Conservation (phyloP, 2,113 vertebrate genomes). For the Scophthalmus maximus region DNA sequence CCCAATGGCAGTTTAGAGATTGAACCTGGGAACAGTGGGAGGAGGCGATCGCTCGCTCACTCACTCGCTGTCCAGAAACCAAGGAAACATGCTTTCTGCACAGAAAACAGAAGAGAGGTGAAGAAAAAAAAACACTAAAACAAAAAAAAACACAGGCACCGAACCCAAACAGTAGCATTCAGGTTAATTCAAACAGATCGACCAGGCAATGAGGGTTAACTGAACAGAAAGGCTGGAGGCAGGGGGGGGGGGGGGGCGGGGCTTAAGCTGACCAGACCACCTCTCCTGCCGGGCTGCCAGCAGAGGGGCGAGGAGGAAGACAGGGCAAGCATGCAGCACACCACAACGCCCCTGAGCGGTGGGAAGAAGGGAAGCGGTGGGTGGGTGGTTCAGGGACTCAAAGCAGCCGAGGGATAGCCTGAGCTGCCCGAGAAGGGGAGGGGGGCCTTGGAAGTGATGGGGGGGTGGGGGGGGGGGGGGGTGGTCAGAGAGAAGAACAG, state of each 20-base stretch:
- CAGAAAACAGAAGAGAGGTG: conserved; percentile 26
- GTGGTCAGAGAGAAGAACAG: conserved; percentile 75
- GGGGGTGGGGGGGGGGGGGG: not conserved
- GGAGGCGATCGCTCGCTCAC: conserved; percentile 36
- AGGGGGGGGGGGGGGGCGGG: not conserved
- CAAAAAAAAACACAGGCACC: conserved; percentile 69
- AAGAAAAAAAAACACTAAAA: too few species aligned
- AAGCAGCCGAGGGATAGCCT: conserved; percentile 45
- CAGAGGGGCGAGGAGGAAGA: conserved; percentile 75
- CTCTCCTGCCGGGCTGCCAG: conserved; percentile 44
- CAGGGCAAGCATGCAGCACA: conserved; percentile 83
- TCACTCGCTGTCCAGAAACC: conserved; percentile 42
- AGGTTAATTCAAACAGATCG: conserved; percentile 68
- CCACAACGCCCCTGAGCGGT: conserved; percentile 56
- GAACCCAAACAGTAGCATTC: conserved; percentile 72
- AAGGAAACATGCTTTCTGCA: conserved; percentile 58
- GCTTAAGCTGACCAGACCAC: conserved; percentile 28
- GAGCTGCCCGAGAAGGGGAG: conserved; percentile 32
- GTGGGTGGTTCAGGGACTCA: not conserved
- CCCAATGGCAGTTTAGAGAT: conserved; percentile 27
- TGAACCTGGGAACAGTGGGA: conserved; percentile 24
- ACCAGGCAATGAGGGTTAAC: conserved; percentile 78
- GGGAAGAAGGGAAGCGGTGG: conserved; percentile 6
- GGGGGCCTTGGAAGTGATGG: conserved; percentile 13
- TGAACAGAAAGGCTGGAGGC: conserved; percentile 53